Evolutionary conservation across 2,113 vertebrate genomes (phyloP).

Genomic region (Hippocampus guttulatus): DNA sequence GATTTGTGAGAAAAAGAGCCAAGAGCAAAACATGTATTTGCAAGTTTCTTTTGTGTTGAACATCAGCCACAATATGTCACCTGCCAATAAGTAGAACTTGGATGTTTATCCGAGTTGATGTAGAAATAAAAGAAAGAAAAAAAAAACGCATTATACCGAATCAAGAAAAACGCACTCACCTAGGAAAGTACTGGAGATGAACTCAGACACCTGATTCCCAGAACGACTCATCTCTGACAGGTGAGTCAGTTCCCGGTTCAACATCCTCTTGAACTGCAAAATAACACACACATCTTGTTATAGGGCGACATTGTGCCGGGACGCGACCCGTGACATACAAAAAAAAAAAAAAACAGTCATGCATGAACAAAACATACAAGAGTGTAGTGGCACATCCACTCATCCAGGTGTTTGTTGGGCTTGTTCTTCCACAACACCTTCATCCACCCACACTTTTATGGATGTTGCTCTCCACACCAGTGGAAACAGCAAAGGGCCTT

Average conservation of each 20-base stretch:
- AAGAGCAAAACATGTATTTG: too few relatives aligned
- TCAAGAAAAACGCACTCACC: slow-evolving; percentile 74
- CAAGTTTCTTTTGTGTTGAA: too few relatives aligned
- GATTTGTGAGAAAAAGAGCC: background rate
- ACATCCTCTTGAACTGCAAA: slow-evolving; percentile 96
- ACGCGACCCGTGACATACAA: background rate
- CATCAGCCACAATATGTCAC: background rate
- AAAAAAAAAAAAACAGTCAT: background rate
- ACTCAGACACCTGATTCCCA: slow-evolving; percentile 98
- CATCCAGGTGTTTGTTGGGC: background rate
- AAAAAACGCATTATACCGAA: background rate
- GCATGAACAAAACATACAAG: slow-evolving; percentile 1
- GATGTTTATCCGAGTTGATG: background rate
- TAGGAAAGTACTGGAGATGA: slow-evolving; percentile 96
- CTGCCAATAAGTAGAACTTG: background rate
- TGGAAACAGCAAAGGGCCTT: background rate
- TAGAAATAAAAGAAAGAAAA: background rate
- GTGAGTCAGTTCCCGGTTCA: slow-evolving; percentile 95
- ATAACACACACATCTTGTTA: slow-evolving; percentile 10
- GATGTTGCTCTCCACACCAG: too few relatives aligned
- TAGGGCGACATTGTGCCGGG: background rate
- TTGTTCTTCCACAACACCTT: background rate
- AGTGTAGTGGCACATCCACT: background rate
- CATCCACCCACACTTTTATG: background rate
- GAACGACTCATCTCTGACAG: slow-evolving; percentile 99